Evolutionary conservation across 2,113 vertebrate species (phyloP).

Genomic region (Tiliqua scincoides): DNA sequence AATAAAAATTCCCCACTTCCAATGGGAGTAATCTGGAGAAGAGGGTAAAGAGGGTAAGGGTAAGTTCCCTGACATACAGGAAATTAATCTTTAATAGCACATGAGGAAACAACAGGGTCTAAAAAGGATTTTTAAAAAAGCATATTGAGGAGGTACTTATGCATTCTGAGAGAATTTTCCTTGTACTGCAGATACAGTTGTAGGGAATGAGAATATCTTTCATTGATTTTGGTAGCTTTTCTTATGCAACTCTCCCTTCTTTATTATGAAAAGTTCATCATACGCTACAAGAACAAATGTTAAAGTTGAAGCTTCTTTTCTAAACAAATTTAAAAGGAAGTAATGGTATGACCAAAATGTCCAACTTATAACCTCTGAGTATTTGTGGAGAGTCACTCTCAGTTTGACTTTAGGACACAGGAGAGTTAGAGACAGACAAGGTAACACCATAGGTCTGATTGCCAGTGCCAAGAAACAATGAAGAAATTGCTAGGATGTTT

Average conservation of each 20-base stretch:
- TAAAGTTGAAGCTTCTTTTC: background rate
- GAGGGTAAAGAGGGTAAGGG: background rate
- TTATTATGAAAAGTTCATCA: background rate
- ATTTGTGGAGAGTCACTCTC: background rate
- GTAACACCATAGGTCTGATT: constrained; percentile 17
- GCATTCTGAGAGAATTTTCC: background rate
- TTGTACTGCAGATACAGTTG: background rate
- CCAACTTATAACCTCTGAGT: background rate
- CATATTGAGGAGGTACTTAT: background rate
- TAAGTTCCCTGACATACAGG: background rate
- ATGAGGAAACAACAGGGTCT: background rate
- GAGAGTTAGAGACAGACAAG: constrained; percentile 34
- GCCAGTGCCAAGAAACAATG: constrained; percentile 3
- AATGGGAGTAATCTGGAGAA: background rate
- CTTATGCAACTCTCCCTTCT: background rate
- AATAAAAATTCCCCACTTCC: background rate
- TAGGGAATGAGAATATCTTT: background rate
- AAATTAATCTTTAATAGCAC: background rate
- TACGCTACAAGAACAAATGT: background rate
- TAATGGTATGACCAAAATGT: background rate
- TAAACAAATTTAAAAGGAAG: background rate
- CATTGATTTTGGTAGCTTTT: background rate
- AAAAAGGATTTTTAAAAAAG: background rate
- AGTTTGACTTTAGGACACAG: background rate
- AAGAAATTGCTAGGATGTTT: constrained; percentile 36